Base-by-base conservation (phyloP, 2,113 vertebrate species). In the Chauna torquata region DNA sequence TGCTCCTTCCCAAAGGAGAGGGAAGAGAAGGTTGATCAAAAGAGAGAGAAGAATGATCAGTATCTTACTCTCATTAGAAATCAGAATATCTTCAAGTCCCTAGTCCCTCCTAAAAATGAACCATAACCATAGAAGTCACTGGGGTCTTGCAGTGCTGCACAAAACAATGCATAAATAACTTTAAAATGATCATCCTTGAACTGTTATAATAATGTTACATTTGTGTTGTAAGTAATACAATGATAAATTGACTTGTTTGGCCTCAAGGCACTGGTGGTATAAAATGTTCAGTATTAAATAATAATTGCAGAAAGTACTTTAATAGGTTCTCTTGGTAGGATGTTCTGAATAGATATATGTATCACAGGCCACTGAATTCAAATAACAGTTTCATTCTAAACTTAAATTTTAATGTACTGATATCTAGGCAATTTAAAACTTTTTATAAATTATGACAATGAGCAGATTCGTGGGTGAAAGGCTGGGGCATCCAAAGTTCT, bases 381-480 rank as follows among this genome's bases (percentile, higher is more conserved):
- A 45, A 92, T 82, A 95, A 76, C 19, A 28, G 50, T 91, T 94
- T 97, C 86, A 89, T 44, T 72, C 74, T 89, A 45, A 88, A 90
- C 78, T 96, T 28, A 94, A 95, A 62, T 86, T 62, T 97, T 94
- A 88, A 96, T 79, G 36, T 54, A 10, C 62, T 70, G 90, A 84
- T 97, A 94, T 59, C 86, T 86, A 34, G 44, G 91, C 59, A 82
- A 81, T 92, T 86, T 80, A 58, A 93, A 86, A 85, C 80, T 95
- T 96, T 95, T 77, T 82, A 93, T 89, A 93, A 93, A 94, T 97
- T 95, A 96, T 50, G 82, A 92, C 95, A 94, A 84, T 93, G 88
- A 87, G 78, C 70, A 66, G 66, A 58, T 90, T 92, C 90, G 66
- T 86, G 84, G 45, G 86, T 97, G 88, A 92, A 94, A 96, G 81